phyloP scores from a whole-genome alignment of 1,140 invertebrate species.

The Monomorium pharaonis region DNA sequence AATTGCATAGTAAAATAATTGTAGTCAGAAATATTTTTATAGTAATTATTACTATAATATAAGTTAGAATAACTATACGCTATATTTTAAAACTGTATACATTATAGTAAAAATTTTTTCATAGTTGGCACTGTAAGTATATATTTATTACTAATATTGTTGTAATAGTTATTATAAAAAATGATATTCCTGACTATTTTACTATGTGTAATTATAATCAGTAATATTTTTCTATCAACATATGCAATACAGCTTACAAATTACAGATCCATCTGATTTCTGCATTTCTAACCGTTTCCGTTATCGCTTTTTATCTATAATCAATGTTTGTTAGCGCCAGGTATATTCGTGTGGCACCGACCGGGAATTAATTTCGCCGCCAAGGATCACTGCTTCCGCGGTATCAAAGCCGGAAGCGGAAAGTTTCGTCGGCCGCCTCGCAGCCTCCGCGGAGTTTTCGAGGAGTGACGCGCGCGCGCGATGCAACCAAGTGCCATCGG shows the following conservation, averaged over 20 bases:
- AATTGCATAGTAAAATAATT: too few species aligned
- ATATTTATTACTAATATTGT: too few species aligned
- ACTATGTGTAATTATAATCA: too few species aligned
- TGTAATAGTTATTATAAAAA: too few species aligned
- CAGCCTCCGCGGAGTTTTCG: not conserved
- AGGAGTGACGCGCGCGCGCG: constrained; percentile 2
- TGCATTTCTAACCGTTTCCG: not conserved
- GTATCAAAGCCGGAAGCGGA: not conserved
- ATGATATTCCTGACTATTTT: too few species aligned
- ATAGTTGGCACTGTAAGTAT: too few species aligned
- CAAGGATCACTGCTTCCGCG: not conserved
- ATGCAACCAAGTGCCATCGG: constrained; percentile 31
- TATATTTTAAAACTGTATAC: too few species aligned
- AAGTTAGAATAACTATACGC: too few species aligned
- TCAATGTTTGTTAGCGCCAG: not conserved
- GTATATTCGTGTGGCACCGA: not conserved
- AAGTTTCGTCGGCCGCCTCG: not conserved
- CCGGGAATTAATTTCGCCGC: constrained; percentile 17
- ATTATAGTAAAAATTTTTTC: too few species aligned
- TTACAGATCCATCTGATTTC: not conserved
- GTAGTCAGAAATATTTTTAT: too few species aligned
- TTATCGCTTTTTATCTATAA: not conserved
- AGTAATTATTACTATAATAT: too few species aligned
- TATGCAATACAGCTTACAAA: not conserved
- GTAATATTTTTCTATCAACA: too few species aligned